A percentile compares a stretch with the other conserved stretches of the same genome.
phyloP scores from a whole-genome alignment of 1,140 invertebrate species.

The Ceratosolen fusciceps region DNA sequence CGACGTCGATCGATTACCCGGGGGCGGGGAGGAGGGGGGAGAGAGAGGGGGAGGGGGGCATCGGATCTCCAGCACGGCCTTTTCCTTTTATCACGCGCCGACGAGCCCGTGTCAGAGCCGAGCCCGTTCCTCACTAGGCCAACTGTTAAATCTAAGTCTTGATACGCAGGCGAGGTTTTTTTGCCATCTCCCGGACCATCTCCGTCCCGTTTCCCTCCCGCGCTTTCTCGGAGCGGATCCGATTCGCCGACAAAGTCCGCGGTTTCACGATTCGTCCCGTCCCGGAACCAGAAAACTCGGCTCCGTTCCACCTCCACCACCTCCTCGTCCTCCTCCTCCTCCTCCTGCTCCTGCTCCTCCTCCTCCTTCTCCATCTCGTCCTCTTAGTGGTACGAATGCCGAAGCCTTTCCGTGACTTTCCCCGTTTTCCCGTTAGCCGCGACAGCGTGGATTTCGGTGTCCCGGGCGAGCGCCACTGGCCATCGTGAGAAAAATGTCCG shows the following conservation, averaged over 20 bases:
- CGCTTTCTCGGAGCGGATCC: slow-evolving; percentile 15
- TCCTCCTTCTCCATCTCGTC: too few species aligned
- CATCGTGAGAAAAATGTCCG: neutral
- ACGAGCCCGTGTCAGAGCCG: neutral
- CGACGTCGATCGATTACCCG: too few species aligned
- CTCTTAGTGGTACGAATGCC: neutral
- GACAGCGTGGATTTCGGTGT: too few species aligned
- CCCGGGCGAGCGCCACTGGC: too few species aligned
- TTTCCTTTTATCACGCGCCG: neutral
- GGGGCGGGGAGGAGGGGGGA: too few species aligned
- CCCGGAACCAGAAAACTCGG: neutral
- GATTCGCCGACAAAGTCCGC: neutral
- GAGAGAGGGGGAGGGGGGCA: too few species aligned
- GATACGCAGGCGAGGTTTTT: slow-evolving; percentile 5
- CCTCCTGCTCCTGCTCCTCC: too few species aligned
- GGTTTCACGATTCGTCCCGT: slow-evolving; percentile 6
- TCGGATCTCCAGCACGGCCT: neutral
- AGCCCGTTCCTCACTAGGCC: slow-evolving; percentile 24
- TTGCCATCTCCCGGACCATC: neutral
- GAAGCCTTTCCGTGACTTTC: neutral
- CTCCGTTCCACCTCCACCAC: too few species aligned
- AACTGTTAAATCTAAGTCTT: slow-evolving; percentile 36
- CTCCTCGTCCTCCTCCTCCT: too few species aligned
- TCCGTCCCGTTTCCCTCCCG: slow-evolving; percentile 25
- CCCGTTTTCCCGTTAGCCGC: too few species aligned